Percentiles rank a stretch among this genome's conserved stretches.
phyloP scores from a whole-genome alignment of 2,797 vertebrate genomes.

The Oryzias sinensis region DNA sequence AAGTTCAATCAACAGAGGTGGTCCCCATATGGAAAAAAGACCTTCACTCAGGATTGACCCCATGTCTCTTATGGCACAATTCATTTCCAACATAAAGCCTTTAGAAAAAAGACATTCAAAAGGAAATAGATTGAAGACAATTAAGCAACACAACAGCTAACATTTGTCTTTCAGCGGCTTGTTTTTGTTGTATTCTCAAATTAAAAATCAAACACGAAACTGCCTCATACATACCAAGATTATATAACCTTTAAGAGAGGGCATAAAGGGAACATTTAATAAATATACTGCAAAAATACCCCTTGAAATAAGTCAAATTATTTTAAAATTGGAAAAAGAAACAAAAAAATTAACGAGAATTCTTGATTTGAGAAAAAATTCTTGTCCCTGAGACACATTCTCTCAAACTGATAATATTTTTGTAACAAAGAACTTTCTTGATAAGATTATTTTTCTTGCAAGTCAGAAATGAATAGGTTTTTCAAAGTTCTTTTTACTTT shows the following conservation, averaged over 20 bases:
- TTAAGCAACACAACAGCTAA: conserved; percentile 59
- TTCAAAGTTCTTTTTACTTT: too few relatives aligned
- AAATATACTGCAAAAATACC: too few relatives aligned
- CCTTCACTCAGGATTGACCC: conserved; percentile 9
- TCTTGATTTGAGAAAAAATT: too few relatives aligned
- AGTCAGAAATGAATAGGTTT: too few relatives aligned
- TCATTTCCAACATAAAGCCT: conserved; percentile 42
- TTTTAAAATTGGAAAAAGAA: too few relatives aligned
- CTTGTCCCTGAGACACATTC: too few relatives aligned
- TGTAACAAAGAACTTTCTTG: too few relatives aligned
- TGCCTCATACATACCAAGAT: conserved; percentile 1
- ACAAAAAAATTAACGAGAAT: too few relatives aligned
- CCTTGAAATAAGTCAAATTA: too few relatives aligned
- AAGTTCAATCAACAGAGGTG: conserved; percentile 35
- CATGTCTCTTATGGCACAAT: conserved; percentile 13
- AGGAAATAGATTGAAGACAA: conserved; percentile 43
- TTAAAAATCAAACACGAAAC: conserved; percentile 38
- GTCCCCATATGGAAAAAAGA: conserved; percentile 19
- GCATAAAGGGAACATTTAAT: not conserved
- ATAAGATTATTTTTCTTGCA: too few relatives aligned
- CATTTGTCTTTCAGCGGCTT: conserved; percentile 36
- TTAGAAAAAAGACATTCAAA: conserved; percentile 33
- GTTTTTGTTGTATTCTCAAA: conserved; percentile 29
- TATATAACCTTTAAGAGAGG: not conserved
- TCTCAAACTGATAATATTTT: too few relatives aligned